Percentiles rank a stretch among this genome's conserved stretches.
Evolutionary conservation across 2,113 vertebrate species (phyloP).

Genomic region (Arothron firmamentum): DNA sequence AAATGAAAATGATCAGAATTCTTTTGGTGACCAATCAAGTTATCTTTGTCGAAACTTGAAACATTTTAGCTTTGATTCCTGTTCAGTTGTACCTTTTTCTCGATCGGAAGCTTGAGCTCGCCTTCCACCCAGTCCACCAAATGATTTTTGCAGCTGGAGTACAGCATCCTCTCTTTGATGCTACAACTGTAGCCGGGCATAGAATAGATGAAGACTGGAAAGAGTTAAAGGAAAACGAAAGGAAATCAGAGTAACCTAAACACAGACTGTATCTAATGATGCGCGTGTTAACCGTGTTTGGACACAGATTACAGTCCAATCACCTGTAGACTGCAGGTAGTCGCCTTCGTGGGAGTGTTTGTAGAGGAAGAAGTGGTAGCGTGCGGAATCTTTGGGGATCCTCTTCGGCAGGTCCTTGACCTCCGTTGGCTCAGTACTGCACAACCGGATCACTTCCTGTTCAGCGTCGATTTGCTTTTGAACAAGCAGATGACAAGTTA

Average conservation of each 20-base stretch:
- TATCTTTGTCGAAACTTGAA: too few species aligned
- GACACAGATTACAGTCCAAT: not conserved
- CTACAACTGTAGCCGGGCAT: conserved; percentile 96
- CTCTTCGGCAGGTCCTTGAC: conserved; percentile 88
- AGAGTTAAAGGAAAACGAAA: not conserved
- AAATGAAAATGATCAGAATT: too few species aligned
- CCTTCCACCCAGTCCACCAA: conserved; percentile 88
- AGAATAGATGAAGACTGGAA: conserved; percentile 96
- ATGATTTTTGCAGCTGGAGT: conserved; percentile 95
- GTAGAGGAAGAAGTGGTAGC: conserved; percentile 97
- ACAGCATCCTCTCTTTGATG: conserved; percentile 95
- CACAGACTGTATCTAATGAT: not conserved
- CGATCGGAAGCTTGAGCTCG: conserved; percentile 82
- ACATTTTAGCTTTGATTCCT: not conserved
- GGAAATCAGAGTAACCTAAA: not conserved
- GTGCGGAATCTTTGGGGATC: conserved; percentile 89
- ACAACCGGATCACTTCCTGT: conserved; percentile 89
- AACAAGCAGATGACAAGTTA: conserved; percentile 20
- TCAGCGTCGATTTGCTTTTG: conserved; percentile 88
- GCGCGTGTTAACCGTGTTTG: too few species aligned
- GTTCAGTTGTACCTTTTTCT: conserved; percentile 82
- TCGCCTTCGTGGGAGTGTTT: conserved; percentile 95
- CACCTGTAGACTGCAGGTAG: conserved; percentile 93
- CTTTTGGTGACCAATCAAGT: too few species aligned
- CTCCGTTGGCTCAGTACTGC: conserved; percentile 85